Conservation (phyloP, 1,140 invertebrate species). For the Spodoptera frugiperda region DNA sequence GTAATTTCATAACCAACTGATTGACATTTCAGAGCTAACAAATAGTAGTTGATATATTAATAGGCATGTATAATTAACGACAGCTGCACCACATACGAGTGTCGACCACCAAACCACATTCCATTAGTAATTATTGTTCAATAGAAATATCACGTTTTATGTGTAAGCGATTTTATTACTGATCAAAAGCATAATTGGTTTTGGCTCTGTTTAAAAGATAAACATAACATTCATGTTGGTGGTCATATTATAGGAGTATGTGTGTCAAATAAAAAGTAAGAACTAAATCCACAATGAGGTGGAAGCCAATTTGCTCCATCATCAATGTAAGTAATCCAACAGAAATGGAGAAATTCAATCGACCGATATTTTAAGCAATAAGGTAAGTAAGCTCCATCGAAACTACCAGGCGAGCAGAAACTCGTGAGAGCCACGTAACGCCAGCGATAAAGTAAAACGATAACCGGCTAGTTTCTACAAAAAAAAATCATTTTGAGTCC, state of each 20-base stretch:
- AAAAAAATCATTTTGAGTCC: conserved; percentile 46
- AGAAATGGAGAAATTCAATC: conserved; percentile 32
- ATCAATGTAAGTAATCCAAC: conserved; percentile 9
- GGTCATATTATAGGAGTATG: too few relatives aligned
- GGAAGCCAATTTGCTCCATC: neutral
- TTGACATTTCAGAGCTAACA: conserved; percentile 29
- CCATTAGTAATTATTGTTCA: conserved; percentile 52
- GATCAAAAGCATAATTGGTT: neutral
- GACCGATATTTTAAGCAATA: conserved; percentile 32
- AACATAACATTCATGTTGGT: too few relatives aligned
- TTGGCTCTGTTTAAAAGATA: too few relatives aligned
- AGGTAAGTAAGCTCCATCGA: conserved; percentile 1
- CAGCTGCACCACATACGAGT: conserved; percentile 15
- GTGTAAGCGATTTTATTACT: neutral
- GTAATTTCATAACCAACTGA: conserved; percentile 5
- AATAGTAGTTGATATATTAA: conserved; percentile 24
- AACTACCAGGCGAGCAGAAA: conserved; percentile 38
- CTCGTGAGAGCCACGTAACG: conserved; percentile 34
- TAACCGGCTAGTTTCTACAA: conserved; percentile 43
- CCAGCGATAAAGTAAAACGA: conserved; percentile 44
- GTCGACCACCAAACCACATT: conserved; percentile 47
- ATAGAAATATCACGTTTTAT: conserved; percentile 40
- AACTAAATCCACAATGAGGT: too few relatives aligned
- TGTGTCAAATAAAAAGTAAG: too few relatives aligned
- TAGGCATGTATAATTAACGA: conserved; percentile 26